A percentile compares a stretch with the other conserved stretches of the same genome.
Conservation (phyloP, 2,113 vertebrate species). For the Calidris pugnax region DNA sequence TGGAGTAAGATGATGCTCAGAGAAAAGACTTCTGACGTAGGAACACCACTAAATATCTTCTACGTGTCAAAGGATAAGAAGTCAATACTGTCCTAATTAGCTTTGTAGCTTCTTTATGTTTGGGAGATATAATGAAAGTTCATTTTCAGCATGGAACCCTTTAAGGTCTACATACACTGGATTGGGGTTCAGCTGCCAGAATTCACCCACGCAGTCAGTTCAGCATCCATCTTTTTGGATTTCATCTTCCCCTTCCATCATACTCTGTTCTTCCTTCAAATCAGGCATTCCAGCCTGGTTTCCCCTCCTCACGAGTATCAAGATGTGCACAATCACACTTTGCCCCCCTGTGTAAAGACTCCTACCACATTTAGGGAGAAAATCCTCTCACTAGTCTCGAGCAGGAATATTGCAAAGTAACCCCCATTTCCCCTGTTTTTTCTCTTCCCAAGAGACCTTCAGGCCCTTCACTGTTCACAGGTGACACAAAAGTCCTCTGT, state of each 20-base stretch:
- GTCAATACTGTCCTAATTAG: constrained; percentile 6
- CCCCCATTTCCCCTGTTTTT: fast-evolving
- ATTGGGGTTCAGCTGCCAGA: not conserved
- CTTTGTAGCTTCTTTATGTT: not conserved
- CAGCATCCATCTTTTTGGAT: not conserved
- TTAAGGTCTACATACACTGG: not conserved
- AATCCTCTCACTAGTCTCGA: not conserved
- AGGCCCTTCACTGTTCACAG: not conserved
- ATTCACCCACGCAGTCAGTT: not conserved
- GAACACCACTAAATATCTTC: not conserved
- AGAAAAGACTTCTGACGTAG: not conserved
- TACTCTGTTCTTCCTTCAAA: not conserved
- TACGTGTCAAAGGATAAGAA: not conserved
- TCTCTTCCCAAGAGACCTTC: not conserved
- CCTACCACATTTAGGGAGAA: not conserved
- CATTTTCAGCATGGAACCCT: not conserved
- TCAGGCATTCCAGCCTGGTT: not conserved
- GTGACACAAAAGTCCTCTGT: not conserved
- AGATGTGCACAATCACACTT: not conserved
- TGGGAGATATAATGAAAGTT: not conserved
- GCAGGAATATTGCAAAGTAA: not conserved
- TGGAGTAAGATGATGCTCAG: not conserved
- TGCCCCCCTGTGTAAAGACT: not conserved
- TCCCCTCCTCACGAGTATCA: too few species aligned
- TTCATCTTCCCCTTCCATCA: not conserved